These are phyloP conservation scores for Pasiphila rectangulata DNA, from an alignment of 2,888 invertebrate genomes.

Conservation along the genomic window DNA sequence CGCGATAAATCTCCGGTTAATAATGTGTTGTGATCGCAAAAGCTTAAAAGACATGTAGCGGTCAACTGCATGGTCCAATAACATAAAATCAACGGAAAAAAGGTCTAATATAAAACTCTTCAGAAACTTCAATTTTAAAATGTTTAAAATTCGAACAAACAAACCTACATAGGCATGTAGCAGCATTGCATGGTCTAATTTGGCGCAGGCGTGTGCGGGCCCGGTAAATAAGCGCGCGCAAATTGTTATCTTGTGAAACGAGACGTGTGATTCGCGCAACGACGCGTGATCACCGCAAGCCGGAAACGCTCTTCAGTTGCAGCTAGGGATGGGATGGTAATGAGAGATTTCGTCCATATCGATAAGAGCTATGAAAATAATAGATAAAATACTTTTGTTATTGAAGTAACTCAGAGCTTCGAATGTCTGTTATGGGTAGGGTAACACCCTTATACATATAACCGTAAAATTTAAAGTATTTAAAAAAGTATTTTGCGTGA, in stretches of 20 bases:
- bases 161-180: slow-evolving; percentile 22
- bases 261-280: slow-evolving; percentile 78
- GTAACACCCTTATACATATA: too few species aligned
- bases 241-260: slow-evolving; percentile 82
- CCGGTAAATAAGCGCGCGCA: slow-evolving; percentile 77
- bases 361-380: neutral
- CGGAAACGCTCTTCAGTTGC: slow-evolving; percentile 68
- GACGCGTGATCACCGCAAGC: slow-evolving; percentile 69
- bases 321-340: slow-evolving; percentile 57
- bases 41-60: too few species aligned
- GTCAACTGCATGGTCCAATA: too few species aligned
- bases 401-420: neutral
- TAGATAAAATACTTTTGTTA: neutral
- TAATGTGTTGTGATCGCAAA: too few species aligned
- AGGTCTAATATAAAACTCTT: too few species aligned
- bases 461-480: too few species aligned
- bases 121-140: slow-evolving; percentile 9
- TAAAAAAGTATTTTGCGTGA: too few species aligned
- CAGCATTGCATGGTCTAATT: slow-evolving; percentile 60
- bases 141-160: slow-evolving; percentile 7
- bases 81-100: too few species aligned
- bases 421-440: too few species aligned
- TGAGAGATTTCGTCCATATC: too few species aligned
- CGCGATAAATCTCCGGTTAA: too few species aligned
- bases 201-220: slow-evolving; percentile 61